phyloP scores from a whole-genome alignment of 2,113 vertebrate species.

The Rhadina sibilatrix region DNA sequence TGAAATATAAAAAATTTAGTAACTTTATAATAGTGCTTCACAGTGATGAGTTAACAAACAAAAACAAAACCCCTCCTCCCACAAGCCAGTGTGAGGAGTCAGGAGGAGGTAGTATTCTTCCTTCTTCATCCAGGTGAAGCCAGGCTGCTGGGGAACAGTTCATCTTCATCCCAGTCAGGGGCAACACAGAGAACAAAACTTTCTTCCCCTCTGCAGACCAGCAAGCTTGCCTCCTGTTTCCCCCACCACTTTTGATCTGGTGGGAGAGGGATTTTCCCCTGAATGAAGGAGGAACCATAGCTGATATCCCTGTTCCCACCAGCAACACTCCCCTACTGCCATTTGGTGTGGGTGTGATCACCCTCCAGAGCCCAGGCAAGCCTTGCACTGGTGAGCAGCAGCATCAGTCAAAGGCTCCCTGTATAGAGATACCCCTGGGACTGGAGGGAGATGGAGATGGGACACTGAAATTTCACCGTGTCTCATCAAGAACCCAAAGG shows the following conservation, averaged over 20 bases:
- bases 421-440: accelerated
- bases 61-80: neutral
- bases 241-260: neutral
- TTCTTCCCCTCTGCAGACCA: neutral
- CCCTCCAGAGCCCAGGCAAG: neutral
- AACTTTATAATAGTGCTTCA: neutral
- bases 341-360: neutral
- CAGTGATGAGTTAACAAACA: neutral
- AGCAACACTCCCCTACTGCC: neutral
- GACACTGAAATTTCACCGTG: neutral
- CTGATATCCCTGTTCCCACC: neutral
- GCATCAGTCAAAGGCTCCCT: neutral
- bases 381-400: neutral
- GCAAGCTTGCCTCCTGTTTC: neutral
- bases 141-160: neutral
- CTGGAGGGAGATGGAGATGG: neutral
- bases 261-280: neutral
- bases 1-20: neutral
- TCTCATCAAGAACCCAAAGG: neutral
- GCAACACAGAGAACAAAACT: neutral
- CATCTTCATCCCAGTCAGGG: neutral
- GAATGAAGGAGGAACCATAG: neutral
- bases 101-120: neutral
- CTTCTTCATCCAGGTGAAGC: neutral
- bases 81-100: accelerated